Evolutionary conservation across 1,140 invertebrate genomes (phyloP), one percentile per base, ranked within the genome.

Genomic region (Cydia fagiglandana): DNA sequence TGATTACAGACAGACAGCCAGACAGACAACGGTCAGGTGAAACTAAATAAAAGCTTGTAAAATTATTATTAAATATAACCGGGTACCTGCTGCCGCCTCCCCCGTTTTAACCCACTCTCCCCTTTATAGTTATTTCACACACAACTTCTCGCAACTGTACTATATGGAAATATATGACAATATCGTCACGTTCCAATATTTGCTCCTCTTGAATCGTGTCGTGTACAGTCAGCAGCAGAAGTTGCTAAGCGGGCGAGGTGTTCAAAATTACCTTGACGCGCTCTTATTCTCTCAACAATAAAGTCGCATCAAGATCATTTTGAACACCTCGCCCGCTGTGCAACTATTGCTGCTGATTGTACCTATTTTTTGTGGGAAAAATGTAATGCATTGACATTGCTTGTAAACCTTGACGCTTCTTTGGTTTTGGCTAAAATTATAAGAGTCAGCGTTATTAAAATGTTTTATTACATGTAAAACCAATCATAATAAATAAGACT

Each of bases 311-410:
- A n/a, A n/a, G n/a, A n/a, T n/a, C n/a, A n/a, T n/a, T n/a, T n/a
- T n/a, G n/a, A n/a, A n/a, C n/a, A n/a, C n/a, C n/a, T n/a, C n/a
- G n/a, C n/a, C n/a, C n/a, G n/a, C n/a, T n/a, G n/a, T n/a, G n/a
- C n/a, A n/a, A n/a, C n/a, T n/a, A n/a, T n/a, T n/a, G n/a, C n/a
- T n/a, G n/a, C n/a, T n/a, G n/a, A n/a, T n/a, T 20, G 2, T 61
- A 2, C 34, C 20, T 45, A 45, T 70, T 41, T 70, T 70, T 70
- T 45, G 66, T 15, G 66, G 17, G 17, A 17, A 45, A 68, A 70
- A n/a, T 70, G 66, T 70, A 38, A 38, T 70, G 66, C 66, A 70
- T 70, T 70, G 66, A 70, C 66, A 70, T 70, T 70, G 66, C 66
- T 70, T 70, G 38, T 41, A 70, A 38, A 70, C 66, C 66, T 70